phyloP scores from a whole-genome alignment of 2,888 invertebrate genomes.

The Tachina fera region DNA sequence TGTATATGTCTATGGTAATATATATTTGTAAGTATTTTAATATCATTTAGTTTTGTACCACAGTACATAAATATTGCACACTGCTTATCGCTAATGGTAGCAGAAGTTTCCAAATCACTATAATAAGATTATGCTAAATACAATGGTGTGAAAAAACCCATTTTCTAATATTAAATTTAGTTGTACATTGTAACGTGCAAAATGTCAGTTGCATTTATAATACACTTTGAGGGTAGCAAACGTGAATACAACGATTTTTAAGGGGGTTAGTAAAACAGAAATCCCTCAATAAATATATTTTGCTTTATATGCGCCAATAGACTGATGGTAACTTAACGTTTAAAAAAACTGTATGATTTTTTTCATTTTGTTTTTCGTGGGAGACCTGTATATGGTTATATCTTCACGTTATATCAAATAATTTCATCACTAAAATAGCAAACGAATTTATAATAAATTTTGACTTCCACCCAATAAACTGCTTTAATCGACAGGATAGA shows the following conservation, averaged over 20 bases:
- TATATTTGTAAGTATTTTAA: too few relatives aligned
- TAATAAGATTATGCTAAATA: conserved; percentile 54
- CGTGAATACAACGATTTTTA: conserved; percentile 6
- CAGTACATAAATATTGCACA: not conserved
- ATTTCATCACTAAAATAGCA: conserved; percentile 44
- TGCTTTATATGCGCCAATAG: not conserved
- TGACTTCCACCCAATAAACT: conserved; percentile 63
- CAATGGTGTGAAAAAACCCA: conserved; percentile 11
- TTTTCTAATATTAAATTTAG: conserved; percentile 44
- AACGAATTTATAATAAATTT: conserved; percentile 55
- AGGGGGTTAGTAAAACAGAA: not conserved
- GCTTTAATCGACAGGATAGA: conserved; percentile 66
- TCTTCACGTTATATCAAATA: conserved; percentile 47
- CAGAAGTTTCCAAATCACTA: conserved; percentile 16
- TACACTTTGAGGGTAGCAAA: conserved; percentile 19
- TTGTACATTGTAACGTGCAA: conserved; percentile 35
- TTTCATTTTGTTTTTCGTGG: not conserved
- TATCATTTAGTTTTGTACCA: not conserved
- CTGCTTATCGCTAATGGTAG: not conserved
- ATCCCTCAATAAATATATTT: not conserved
- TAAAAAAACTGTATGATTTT: not conserved
- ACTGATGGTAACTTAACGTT: not conserved
- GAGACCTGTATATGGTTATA: conserved; percentile 4
- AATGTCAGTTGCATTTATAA: conserved; percentile 40
- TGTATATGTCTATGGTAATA: too few relatives aligned